These are phyloP conservation scores for Linnaemya tessellans DNA, from an alignment of 2,888 invertebrate genomes.

Conservation along the genomic window DNA sequence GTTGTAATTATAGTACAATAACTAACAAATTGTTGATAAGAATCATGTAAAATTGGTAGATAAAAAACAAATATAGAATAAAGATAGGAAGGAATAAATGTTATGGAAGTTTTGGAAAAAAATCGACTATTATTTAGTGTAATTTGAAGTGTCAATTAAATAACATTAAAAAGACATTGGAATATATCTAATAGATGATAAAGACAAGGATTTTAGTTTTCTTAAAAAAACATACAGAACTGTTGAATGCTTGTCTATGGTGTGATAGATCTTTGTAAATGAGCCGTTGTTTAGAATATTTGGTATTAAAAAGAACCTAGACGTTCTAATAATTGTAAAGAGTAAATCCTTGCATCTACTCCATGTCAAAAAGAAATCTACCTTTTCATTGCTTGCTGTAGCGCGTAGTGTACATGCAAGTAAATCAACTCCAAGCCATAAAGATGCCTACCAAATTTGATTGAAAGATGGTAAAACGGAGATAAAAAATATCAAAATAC, in stretches of 20 bases:
- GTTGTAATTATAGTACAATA: slow-evolving; percentile 62
- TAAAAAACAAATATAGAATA: background rate
- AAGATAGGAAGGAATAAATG: background rate
- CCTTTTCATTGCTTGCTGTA: too few species aligned
- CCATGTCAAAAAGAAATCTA: too few species aligned
- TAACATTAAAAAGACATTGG: background rate
- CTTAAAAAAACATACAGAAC: too few species aligned
- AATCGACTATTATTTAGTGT: background rate
- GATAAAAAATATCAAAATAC: too few species aligned
- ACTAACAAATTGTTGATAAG: slow-evolving; percentile 55
- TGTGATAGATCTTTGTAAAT: too few species aligned
- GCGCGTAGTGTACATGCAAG: too few species aligned
- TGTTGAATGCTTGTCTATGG: too few species aligned
- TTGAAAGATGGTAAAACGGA: too few species aligned
- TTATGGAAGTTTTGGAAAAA: background rate
- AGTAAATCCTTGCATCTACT: background rate
- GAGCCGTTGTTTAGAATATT: too few species aligned
- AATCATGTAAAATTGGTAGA: slow-evolving; percentile 28
- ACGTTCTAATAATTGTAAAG: background rate
- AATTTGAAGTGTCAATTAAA: slow-evolving; percentile 3
- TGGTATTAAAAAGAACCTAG: background rate
- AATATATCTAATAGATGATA: background rate
- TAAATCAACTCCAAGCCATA: background rate
- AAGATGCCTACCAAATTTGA: background rate
- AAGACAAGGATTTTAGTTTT: too few species aligned